These are phyloP conservation scores for Carcinoscorpius rotundicauda DNA, from an alignment of 1,140 invertebrate species.

Conservation along the genomic window DNA sequence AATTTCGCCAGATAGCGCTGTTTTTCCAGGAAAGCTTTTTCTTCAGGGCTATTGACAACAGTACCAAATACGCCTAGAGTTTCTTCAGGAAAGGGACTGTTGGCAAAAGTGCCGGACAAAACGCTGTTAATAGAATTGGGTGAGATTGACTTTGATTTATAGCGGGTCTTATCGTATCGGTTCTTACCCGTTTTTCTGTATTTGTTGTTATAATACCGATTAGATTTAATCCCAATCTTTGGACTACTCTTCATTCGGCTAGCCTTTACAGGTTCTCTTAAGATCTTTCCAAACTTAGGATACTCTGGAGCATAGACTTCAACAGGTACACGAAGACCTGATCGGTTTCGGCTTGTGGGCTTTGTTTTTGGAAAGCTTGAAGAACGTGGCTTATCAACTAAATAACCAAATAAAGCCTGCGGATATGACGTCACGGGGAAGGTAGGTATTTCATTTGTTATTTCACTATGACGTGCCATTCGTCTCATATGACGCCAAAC, in stretches of 20 bases:
- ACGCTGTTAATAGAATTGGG: no score
- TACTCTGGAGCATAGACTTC: no score
- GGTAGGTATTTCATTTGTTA: slow-evolving; percentile 20
- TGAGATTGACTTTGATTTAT: no score
- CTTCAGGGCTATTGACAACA: slow-evolving; percentile 20
- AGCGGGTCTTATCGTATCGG: not conserved
- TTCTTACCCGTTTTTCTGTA: not conserved
- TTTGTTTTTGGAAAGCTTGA: slow-evolving; percentile 12
- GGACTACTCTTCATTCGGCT: not conserved
- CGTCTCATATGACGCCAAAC: slow-evolving; percentile 86
- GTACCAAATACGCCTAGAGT: slow-evolving; percentile 19
- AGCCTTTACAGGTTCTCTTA: slow-evolving; percentile 6
- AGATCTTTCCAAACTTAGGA: slow-evolving; percentile 9
- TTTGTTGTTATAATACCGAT: slow-evolving; percentile 1
- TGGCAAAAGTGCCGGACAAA: slow-evolving; percentile 9
- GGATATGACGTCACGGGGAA: slow-evolving; percentile 1
- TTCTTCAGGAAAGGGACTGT: slow-evolving; percentile 15
- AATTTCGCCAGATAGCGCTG: no score
- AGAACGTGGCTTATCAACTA: slow-evolving; percentile 3
- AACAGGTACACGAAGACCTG: slow-evolving; percentile 11
- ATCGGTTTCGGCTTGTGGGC: slow-evolving; percentile 11
- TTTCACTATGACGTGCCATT: slow-evolving; percentile 53
- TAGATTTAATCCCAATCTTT: slow-evolving; percentile 8
- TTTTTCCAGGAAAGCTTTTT: slow-evolving; percentile 10
- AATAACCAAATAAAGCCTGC: no score